phyloP scores from a whole-genome alignment of 2,113 vertebrate genomes.

The Nettapus auritus region DNA sequence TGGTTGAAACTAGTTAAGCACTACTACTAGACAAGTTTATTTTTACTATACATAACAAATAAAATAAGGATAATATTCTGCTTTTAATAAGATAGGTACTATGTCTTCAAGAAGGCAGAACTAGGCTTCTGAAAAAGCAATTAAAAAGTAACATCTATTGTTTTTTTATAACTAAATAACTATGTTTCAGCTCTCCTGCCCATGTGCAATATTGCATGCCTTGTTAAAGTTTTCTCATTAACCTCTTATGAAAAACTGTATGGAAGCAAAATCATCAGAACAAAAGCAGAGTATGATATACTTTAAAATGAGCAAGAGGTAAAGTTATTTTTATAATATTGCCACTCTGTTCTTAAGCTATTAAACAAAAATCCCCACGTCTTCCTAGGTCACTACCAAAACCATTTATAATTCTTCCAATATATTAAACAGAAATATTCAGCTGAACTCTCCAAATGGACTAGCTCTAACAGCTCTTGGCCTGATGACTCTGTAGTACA shows the following conservation, averaged over 20 bases:
- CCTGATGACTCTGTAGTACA: slow-evolving; percentile 2
- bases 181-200: neutral
- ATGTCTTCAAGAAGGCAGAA: neutral
- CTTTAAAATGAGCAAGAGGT: slow-evolving; percentile 3
- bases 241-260: neutral
- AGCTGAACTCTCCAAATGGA: slow-evolving; percentile 28
- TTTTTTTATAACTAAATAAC: slow-evolving; percentile 40
- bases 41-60: neutral
- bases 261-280: slow-evolving; percentile 16
- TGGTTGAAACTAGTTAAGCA: neutral
- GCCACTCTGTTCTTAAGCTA: neutral
- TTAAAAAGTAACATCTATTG: slow-evolving; percentile 34
- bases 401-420: slow-evolving; percentile 27
- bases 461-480: neutral
- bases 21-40: neutral
- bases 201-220: slow-evolving; percentile 21
- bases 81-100: neutral
- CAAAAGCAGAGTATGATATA: slow-evolving; percentile 4
- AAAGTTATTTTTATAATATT: neutral
- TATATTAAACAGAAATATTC: slow-evolving; percentile 5
- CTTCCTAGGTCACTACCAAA: slow-evolving; percentile 17
- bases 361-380: slow-evolving; percentile 21
- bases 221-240: slow-evolving; percentile 47
- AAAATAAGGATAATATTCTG: neutral
- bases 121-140: neutral